Conservation (phyloP, 1,140 invertebrate genomes). For the Oscheius sp. region DNA sequence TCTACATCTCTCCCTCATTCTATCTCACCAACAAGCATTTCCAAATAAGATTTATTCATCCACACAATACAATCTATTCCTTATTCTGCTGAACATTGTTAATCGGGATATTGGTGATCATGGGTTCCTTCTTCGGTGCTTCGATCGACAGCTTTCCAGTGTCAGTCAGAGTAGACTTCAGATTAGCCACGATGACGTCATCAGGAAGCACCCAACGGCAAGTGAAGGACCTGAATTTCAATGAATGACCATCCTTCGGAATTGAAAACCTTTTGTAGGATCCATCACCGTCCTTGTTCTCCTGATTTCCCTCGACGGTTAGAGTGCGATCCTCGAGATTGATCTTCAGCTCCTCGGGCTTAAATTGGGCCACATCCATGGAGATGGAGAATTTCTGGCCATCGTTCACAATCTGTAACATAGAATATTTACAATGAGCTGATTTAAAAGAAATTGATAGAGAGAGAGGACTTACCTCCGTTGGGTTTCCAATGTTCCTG, state of each 20-base stretch:
- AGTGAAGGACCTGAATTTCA: conserved; percentile 14
- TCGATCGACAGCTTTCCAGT: conserved; percentile 29
- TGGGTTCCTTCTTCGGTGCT: conserved; percentile 20
- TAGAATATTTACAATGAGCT: too few species aligned
- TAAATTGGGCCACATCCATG: conserved; percentile 21
- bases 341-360: conserved; percentile 21
- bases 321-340: conserved; percentile 22
- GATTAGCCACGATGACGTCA: conserved; percentile 8
- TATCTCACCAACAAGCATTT: too few species aligned
- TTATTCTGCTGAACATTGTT: too few species aligned
- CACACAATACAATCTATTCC: too few species aligned
- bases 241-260: too few species aligned
- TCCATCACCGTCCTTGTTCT: conserved; percentile 10
- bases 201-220: conserved; percentile 10
- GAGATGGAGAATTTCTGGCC: conserved; percentile 1
- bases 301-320: conserved; percentile 14
- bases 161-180: conserved; percentile 18
- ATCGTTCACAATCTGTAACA: conserved; percentile 13
- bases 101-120: not conserved
- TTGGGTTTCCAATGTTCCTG: not conserved
- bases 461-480: conserved; percentile 11
- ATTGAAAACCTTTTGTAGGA: conserved; percentile 11
- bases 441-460: not conserved
- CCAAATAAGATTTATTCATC: too few species aligned
- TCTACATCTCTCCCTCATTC: too few species aligned